These are phyloP conservation scores for Gymnodraco acuticeps DNA, from an alignment of 2,797 vertebrate species.

Conservation along the genomic window DNA sequence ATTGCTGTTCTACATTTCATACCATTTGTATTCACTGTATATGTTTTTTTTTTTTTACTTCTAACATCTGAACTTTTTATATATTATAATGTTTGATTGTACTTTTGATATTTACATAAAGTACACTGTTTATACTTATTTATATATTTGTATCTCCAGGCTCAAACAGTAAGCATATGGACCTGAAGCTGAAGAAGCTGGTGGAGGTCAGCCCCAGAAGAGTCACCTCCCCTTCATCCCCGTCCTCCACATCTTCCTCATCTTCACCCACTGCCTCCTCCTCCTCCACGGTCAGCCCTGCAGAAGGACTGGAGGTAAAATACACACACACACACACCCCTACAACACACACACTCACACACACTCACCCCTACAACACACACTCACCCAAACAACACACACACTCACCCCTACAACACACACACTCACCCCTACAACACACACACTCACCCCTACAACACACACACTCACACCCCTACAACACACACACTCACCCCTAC, in stretches of 20 bases:
- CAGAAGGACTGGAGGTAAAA: conserved; percentile 84
- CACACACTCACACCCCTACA: no score
- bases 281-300: conserved; percentile 84
- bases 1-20: background rate
- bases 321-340: background rate
- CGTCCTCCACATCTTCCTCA: conserved; percentile 82
- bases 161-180: conserved; percentile 91
- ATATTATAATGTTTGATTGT: background rate
- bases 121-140: conserved; percentile 7
- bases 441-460: no score
- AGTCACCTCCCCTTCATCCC: conserved; percentile 86
- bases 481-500: no score
- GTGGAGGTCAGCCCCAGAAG: conserved; percentile 90
- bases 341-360: background rate
- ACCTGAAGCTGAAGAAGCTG: conserved; percentile 94
- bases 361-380: background rate
- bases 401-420: no score
- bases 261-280: conserved; percentile 80
- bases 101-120: background rate
- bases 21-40: background rate
- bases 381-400: background rate
- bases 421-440: no score
- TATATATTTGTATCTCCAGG: conserved; percentile 72
- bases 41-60: background rate
- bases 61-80: no score